phyloP scores from a whole-genome alignment of 2,797 vertebrate species.

The Amphiprion clarkii region DNA sequence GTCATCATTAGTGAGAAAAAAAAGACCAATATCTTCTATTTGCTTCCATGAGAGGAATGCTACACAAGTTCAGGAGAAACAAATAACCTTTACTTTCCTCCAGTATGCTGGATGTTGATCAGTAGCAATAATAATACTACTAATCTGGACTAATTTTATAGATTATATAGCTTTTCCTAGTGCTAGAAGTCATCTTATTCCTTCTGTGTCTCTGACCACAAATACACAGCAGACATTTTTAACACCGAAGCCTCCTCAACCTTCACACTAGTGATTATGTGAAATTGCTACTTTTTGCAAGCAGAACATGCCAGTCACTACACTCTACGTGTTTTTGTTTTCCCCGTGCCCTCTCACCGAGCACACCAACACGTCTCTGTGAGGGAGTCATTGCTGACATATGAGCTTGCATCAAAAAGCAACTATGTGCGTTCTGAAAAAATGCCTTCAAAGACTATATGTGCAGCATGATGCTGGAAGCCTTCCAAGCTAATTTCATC shows the following conservation, averaged over 20 bases:
- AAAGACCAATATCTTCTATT: no score
- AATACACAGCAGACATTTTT: background rate
- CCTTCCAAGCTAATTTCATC: constrained; percentile 28
- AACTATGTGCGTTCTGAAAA: constrained; percentile 4
- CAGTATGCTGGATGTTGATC: no score
- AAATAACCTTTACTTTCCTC: no score
- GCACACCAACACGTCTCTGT: background rate
- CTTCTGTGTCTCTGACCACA: background rate
- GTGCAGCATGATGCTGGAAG: constrained; percentile 4
- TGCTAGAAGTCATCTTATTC: background rate
- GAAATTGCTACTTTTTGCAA: constrained; percentile 1
- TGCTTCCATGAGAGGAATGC: no score
- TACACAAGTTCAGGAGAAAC: no score
- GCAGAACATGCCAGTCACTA: background rate
- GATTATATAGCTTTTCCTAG: no score
- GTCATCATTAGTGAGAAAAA: no score
- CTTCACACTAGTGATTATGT: background rate
- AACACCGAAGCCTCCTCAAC: background rate
- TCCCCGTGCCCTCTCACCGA: background rate
- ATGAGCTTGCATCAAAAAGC: constrained; percentile 19
- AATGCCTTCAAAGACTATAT: background rate
- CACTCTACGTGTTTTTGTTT: background rate
- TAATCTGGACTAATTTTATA: background rate
- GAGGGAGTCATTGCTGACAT: background rate
- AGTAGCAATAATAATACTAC: no score